Base-by-base conservation (phyloP, 2,113 vertebrate species). In the Sceloporus undulatus region DNA sequence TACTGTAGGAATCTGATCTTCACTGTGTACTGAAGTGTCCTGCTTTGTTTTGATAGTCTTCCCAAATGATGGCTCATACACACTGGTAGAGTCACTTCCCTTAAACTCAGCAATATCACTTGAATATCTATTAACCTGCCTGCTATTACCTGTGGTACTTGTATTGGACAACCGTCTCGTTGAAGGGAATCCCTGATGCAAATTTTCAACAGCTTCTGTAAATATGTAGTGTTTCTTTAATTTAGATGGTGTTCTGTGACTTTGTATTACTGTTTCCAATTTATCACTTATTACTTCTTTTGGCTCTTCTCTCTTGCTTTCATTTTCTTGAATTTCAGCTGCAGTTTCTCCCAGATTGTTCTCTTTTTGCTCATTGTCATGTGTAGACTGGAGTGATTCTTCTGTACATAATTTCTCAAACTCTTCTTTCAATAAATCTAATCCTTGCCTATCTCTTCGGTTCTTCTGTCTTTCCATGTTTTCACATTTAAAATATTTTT, bases 191-290 rank as follows among this genome's bases (percentile, higher is more conserved):
- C 95, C 96, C 0, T 84, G 85, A 21, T 97, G 96, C 88, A 98
- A 90, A 91, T 97, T 97, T 83, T 95, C 92, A 0, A 21, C 85
- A 0, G 92, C 91, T 76, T 95, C 95, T 25, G 95, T 94, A 90
- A 96, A 96, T 0, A 38, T 86, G 27, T 90, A 91, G 2, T 54
- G 90, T 59, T 88, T 94, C 65, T 89, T 91, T 9, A 84, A 88
- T 77, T 85, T 87, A 1, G 66, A 1, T 0, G 13, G 29, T 2
- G 6, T 84, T 88, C 76, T 80, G 38, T 38, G 21, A 3, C n/a
- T 90, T 10, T 82, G 83, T 27, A 23, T 59, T 71, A 87, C 62
- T 48, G 13, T 70, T 23, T 54, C 11, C 40, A 1, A 0, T 74
- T 92, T 90, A 2, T 27, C 16, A 9, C 4, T 16, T 2, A 1